Evolutionary conservation across 1,140 invertebrate genomes (phyloP).

Genomic region (Callitettix versicolor): DNA sequence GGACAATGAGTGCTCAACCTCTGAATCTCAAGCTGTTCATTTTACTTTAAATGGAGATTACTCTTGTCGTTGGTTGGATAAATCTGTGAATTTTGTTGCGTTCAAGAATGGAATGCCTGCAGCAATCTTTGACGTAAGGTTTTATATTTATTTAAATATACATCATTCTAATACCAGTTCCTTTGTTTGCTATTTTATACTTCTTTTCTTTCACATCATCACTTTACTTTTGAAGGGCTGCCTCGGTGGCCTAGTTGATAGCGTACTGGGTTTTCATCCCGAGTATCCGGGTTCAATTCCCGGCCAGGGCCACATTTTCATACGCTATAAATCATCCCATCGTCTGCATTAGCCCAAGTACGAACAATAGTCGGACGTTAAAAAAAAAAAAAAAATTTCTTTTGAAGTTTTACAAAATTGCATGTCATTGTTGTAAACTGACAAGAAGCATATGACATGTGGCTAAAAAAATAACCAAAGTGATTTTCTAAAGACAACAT

Average conservation of each 20-base stretch:
- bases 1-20: slow-evolving; percentile 35
- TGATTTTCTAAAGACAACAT: no score
- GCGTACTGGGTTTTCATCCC: no score
- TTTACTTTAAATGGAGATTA: slow-evolving; percentile 35
- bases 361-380: no score
- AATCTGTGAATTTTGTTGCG: slow-evolving; percentile 35
- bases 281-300: no score
- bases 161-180: neutral
- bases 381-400: neutral
- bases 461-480: neutral
- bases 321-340: no score
- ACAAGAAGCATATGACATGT: neutral
- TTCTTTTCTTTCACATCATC: neutral
- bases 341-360: no score
- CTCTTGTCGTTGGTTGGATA: slow-evolving; percentile 44
- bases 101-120: slow-evolving; percentile 40
- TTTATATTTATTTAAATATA: slow-evolving; percentile 3
- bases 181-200: neutral
- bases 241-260: no score
- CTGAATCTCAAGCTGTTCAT: slow-evolving; percentile 33
- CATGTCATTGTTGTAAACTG: neutral
- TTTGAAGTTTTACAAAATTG: neutral
- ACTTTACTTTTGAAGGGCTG: neutral
- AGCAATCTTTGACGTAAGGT: slow-evolving; percentile 29
- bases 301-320: no score